Conservation (phyloP, 1,140 invertebrate species). For the Acromyrmex echinatior region DNA sequence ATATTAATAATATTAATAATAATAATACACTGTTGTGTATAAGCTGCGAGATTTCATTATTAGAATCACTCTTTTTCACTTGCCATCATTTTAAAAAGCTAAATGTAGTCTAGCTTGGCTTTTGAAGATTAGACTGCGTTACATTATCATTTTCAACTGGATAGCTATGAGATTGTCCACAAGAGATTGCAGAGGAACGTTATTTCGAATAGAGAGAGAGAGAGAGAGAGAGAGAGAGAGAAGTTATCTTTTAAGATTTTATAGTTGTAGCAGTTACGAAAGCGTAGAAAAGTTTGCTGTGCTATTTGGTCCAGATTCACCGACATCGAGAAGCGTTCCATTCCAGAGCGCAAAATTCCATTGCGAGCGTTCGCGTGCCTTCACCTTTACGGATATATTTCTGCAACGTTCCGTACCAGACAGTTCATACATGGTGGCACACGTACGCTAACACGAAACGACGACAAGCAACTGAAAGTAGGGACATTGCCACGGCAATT, state of each 20-base stretch:
- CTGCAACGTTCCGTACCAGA: conserved; percentile 9
- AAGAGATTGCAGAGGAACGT: conserved; percentile 35
- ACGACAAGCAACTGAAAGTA: conserved; percentile 6
- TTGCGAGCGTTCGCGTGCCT: conserved; percentile 15
- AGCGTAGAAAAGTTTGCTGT: conserved; percentile 45
- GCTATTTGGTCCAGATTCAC: conserved; percentile 41
- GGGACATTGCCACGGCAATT: conserved; percentile 30
- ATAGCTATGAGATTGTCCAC: conserved; percentile 26
- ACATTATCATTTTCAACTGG: conserved; percentile 2
- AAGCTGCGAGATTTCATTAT: background rate
- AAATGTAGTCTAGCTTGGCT: background rate
- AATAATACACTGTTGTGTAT: background rate
- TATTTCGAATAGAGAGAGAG: background rate
- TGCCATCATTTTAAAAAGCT: background rate
- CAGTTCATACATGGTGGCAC: background rate
- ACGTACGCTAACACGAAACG: background rate
- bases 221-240: too few relatives aligned
- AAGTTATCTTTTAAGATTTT: conserved; percentile 44
- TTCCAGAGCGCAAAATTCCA: conserved; percentile 31
- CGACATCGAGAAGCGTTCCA: conserved; percentile 29
- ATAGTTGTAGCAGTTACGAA: conserved; percentile 27
- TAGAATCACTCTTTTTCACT: background rate
- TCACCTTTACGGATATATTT: conserved; percentile 48
- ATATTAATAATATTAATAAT: background rate
- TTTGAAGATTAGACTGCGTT: conserved; percentile 22